Evolutionary conservation across 1,140 invertebrate species (phyloP), one percentile per base, ranked within the genome.

Genomic region (Brachionus plicatilis): DNA sequence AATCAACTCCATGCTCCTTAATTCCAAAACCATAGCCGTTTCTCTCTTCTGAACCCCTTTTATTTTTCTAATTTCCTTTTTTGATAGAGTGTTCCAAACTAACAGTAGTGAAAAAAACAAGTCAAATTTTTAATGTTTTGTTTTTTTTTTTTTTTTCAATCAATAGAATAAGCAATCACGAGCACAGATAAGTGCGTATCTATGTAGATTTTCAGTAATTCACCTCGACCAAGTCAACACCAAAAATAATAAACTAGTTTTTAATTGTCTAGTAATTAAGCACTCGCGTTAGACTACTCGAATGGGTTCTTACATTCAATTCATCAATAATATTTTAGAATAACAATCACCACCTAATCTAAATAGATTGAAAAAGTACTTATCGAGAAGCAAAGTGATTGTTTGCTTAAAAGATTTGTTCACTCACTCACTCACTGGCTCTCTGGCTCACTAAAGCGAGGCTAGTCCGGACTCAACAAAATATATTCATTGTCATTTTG

Each of bases 211-310:
- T 66, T 33, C 66, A 33, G 33, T 68, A 68, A 68, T 68, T 72
- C 68, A 72, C 33, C 68, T 43, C 68, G 33, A 24, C 66, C 33
- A 68, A 68, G 27, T 68, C 27, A 68, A 68, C 27, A 68, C 33
- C 3, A 29, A 68, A 43, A 43, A 72, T 72, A 72, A 72, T 72
- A 72, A 72, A 72, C 68, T 72, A 72, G 68, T 72, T 72, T 72
- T 72, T 72, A 72, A 72, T 72, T 72, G 68, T 72, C 43, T 72
- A 41, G 68, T 72, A 72, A 72, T 72, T 68, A 68, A 68, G 66
- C 53, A 7, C 27, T 60, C 20, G 20, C 53, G 53, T 72, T 72
- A 72, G 68, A 72, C 68, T 72, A 72, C 68, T 72, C 68, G 33
- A 41, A 72, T 68, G 41, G 68, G n/a, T 72, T 72, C 68, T 43